phyloP scores from a whole-genome alignment of 2,888 invertebrate species.

The Linyphia triangularis region DNA sequence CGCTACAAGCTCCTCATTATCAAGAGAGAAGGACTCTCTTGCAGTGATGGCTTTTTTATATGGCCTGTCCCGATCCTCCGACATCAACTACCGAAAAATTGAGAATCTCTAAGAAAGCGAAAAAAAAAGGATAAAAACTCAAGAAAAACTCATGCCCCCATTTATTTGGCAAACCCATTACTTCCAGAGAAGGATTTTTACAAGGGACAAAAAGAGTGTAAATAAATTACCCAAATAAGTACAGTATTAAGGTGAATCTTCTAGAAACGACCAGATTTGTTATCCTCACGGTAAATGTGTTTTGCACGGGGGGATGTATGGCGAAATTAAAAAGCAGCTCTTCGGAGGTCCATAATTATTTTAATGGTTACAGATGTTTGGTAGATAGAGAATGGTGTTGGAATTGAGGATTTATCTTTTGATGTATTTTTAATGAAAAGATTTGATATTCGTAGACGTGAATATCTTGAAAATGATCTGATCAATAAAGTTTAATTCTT shows the following conservation, averaged over 20 bases:
- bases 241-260: conserved; percentile 44
- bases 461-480: too few relatives aligned
- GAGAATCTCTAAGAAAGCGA: conserved; percentile 11
- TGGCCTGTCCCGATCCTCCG: background rate
- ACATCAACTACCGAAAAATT: conserved; percentile 57
- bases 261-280: conserved; percentile 52
- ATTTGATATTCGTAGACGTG: background rate
- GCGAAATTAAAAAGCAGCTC: conserved; percentile 37
- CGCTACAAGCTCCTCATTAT: conserved; percentile 31
- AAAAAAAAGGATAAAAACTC: conserved; percentile 12
- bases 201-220: conserved; percentile 44
- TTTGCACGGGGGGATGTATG: conserved; percentile 46
- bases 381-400: background rate
- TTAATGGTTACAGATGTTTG: conserved; percentile 52
- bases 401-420: background rate
- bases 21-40: background rate
- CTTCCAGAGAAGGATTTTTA: background rate
- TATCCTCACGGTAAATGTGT: conserved; percentile 42
- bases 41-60: conserved; percentile 58
- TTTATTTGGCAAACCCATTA: conserved; percentile 56
- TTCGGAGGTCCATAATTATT: background rate
- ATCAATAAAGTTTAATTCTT: too few relatives aligned
- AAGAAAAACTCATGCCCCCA: conserved; percentile 37
- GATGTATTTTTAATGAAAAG: background rate
- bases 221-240: conserved; percentile 69